Evolutionary conservation across 1,140 invertebrate species (phyloP), one percentile per base, ranked within the genome.

Genomic region (Bombus superbus): DNA sequence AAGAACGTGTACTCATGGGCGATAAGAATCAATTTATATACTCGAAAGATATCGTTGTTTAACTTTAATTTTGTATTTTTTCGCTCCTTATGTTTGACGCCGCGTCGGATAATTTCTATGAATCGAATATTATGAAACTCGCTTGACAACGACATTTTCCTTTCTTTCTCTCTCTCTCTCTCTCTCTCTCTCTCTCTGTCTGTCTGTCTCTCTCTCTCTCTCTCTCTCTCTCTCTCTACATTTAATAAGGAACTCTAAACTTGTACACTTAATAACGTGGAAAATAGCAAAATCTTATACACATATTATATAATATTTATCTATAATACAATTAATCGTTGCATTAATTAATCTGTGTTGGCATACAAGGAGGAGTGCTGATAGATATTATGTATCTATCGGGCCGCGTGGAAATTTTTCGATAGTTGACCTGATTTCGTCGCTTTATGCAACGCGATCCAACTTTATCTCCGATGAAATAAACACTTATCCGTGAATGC

Each of bases 401-500:
- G 22, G 57, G 13, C 15, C 8, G 44, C n/a, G 74, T 78, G 81
- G 83, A 62, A 85, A 80, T 64, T 80, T 72, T 85, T n/a, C 6
- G 38, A 40, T 25, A 42, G 42, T 35, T 59, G 76, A 84, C 47
- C 68, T 35, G 57, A 15, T 85, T 72, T 35, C 66, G 40, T 53
- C 66, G 1, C 32, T 73, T 72, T 80, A 47, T 79, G 53, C 57
- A 80, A 85, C 64, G 6, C 44, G 62, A 69, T 11, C 42, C 38
- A 38, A 35, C 32, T n/a, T 69, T 83, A 69, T 78, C 74, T 15
- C n/a, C 35, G 38, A 53, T 44, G 47, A 11, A 78, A 35, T 25
- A 22, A 68, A n/a, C 62, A 57, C 42, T 83, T 83, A 78, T 83
- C 59, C 1, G 62, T 1, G 44, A 15, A 53, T 40, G 74, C n/a